Evolutionary conservation across 2,888 invertebrate species (phyloP).

Genomic region (Eumerus sabulonum): DNA sequence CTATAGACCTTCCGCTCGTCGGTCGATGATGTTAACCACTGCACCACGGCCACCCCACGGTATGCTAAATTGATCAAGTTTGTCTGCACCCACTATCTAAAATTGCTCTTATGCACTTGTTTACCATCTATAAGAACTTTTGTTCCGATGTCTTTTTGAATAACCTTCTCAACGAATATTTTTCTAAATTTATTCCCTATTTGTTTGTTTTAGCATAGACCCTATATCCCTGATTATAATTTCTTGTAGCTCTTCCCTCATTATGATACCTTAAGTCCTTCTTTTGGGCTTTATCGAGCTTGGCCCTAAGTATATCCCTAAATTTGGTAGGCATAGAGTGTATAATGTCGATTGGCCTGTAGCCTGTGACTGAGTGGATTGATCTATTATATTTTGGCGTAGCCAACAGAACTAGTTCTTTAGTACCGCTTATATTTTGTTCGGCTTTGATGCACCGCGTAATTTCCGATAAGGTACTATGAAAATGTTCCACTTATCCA

Average conservation of each 20-base stretch:
- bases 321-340: too few species aligned
- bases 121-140: slow-evolving; percentile 11
- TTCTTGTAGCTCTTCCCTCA: not conserved
- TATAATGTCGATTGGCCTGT: slow-evolving; percentile 19
- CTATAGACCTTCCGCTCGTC: too few species aligned
- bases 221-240: not conserved
- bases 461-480: slow-evolving; percentile 42
- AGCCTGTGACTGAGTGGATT: slow-evolving; percentile 34
- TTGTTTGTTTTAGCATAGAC: slow-evolving; percentile 31
- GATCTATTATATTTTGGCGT: slow-evolving; percentile 43
- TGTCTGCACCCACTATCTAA: too few species aligned
- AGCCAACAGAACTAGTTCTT: slow-evolving; percentile 26
- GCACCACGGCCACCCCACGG: too few species aligned
- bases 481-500: slow-evolving; percentile 44
- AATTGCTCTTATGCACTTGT: slow-evolving; percentile 8
- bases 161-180: slow-evolving; percentile 7
- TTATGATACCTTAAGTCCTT: slow-evolving; percentile 9
- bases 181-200: slow-evolving; percentile 29
- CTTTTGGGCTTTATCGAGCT: not conserved
- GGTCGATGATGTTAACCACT: too few species aligned
- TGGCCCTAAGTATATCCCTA: too few species aligned
- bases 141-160: slow-evolving; percentile 22
- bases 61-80: too few species aligned
- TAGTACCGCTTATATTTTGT: slow-evolving; percentile 17
- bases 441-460: slow-evolving; percentile 32